phyloP scores from a whole-genome alignment of 2,113 vertebrate species.

The Oryzias celebensis region DNA sequence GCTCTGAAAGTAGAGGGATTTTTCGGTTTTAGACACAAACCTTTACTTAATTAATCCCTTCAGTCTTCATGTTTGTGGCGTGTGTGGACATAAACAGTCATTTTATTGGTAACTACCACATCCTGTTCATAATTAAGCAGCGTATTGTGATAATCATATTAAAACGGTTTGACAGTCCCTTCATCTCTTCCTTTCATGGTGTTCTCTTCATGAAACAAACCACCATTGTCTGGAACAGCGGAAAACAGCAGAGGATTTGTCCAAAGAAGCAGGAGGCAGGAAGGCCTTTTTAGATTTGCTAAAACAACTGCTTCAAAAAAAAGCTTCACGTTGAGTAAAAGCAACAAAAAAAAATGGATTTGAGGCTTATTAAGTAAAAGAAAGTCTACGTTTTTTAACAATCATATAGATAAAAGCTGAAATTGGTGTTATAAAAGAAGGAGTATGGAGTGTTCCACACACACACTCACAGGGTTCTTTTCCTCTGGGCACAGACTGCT shows the following conservation, averaged over 20 bases:
- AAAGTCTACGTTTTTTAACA: too few species aligned
- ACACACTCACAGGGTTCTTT: slow-evolving; percentile 3
- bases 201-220: slow-evolving; percentile 37
- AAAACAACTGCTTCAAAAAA: neutral
- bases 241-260: slow-evolving; percentile 42
- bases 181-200: slow-evolving; percentile 16
- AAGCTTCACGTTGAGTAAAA: slow-evolving; percentile 1
- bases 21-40: neutral
- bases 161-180: neutral
- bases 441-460: neutral
- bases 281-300: slow-evolving; percentile 3
- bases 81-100: slow-evolving; percentile 9
- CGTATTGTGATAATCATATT: slow-evolving; percentile 23
- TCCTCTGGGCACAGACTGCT: neutral
- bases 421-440: too few species aligned
- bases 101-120: slow-evolving; percentile 2
- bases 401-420: too few species aligned
- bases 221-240: slow-evolving; percentile 30
- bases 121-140: slow-evolving; percentile 20
- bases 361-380: neutral
- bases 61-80: neutral
- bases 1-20: too few species aligned
- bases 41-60: neutral
- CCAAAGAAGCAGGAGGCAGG: slow-evolving; percentile 35
- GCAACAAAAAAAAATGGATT: neutral